Conservation (phyloP, 2,113 vertebrate genomes). For the Mionectes macconnelli region DNA sequence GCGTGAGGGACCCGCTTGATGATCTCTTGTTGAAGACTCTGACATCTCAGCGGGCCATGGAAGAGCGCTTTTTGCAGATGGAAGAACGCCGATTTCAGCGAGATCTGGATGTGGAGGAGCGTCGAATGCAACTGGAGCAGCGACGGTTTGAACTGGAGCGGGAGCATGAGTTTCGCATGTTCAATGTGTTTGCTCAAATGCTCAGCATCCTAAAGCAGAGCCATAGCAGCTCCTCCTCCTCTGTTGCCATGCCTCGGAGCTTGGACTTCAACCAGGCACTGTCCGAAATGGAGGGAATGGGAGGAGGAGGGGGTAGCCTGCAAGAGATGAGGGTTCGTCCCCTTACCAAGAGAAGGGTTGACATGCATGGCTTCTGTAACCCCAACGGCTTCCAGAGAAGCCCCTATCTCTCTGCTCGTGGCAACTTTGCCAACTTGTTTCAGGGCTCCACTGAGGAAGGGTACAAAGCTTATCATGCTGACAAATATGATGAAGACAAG, state of each 20-base stretch:
- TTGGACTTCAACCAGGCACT: slow-evolving; percentile 50
- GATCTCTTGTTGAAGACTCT: slow-evolving; percentile 79
- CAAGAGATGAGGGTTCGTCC: neutral
- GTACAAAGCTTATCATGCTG: slow-evolving; percentile 72
- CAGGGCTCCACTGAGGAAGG: slow-evolving; percentile 75
- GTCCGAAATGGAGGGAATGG: neutral
- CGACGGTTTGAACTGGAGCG: slow-evolving; percentile 74
- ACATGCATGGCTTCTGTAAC: neutral
- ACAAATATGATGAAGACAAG: slow-evolving; percentile 80
- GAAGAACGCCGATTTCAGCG: slow-evolving; percentile 76
- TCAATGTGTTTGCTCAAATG: slow-evolving; percentile 77
- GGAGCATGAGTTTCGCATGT: slow-evolving; percentile 83
- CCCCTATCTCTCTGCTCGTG: slow-evolving; percentile 81
- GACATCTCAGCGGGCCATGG: slow-evolving; percentile 75
- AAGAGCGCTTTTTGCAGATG: slow-evolving; percentile 80
- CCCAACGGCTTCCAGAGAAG: slow-evolving; percentile 38
- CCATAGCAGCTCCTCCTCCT: neutral
- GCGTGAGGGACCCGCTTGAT: slow-evolving; percentile 54
- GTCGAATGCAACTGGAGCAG: slow-evolving; percentile 82
- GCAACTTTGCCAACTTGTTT: slow-evolving; percentile 72
- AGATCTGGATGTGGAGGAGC: slow-evolving; percentile 78
- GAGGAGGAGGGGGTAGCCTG: neutral
- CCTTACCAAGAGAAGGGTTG: neutral
- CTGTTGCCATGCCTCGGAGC: neutral
- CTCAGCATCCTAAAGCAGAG: slow-evolving; percentile 62